Evolutionary conservation across 2,888 invertebrate species (phyloP), one percentile per base, ranked within the genome.

Genomic region (Andrena trimmerana): DNA sequence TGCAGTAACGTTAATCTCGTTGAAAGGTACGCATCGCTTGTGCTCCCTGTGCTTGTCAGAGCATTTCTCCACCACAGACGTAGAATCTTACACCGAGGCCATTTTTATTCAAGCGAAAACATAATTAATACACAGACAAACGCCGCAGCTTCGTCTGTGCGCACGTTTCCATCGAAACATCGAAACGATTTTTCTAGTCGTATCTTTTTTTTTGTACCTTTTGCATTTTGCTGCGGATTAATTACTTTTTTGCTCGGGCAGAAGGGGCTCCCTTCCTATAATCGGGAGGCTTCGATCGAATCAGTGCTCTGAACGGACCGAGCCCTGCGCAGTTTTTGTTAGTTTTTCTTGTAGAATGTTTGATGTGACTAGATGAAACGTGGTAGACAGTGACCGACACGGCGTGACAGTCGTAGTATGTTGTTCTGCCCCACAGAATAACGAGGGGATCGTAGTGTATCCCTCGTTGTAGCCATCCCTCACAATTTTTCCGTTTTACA

Each of bases 21-120:
- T 72, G 20, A 90, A 87, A 89, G 89, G 89, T 89, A 89, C 59
- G 90, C 85, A 88, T 87, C 60, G 79, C 42, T 70, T 83, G 60
- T 62, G 78, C 50, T 78, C 70, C 63, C 27, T 68, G 20, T 69
- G 82, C 68, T 86, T 84, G 81, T 10, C 59, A 86, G 24, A 71
- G 16, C 4, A 16, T 42, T 5, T 13, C 10, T 5, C 57, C 24
- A 4, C 31, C 68, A 33, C 27, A 62, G 50, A 71, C 4, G 60
- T 74, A 82, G 70, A 67, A 7, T 13, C 31, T 50, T 27, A 29
- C 8, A n/a, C 77, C 60, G 27, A 36, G 7, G 31, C 63, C 8
- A 66, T 69, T 24, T 42, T 73, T 7, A 50, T n/a, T 29, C 60
- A 20, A 27, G 65, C 62, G 31, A 36, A 20, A 48, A n/a, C 16